A percentile compares a stretch with the other conserved stretches of the same genome.
Conservation (phyloP, 2,113 vertebrate species). For the Ailuropoda melanoleuca region DNA sequence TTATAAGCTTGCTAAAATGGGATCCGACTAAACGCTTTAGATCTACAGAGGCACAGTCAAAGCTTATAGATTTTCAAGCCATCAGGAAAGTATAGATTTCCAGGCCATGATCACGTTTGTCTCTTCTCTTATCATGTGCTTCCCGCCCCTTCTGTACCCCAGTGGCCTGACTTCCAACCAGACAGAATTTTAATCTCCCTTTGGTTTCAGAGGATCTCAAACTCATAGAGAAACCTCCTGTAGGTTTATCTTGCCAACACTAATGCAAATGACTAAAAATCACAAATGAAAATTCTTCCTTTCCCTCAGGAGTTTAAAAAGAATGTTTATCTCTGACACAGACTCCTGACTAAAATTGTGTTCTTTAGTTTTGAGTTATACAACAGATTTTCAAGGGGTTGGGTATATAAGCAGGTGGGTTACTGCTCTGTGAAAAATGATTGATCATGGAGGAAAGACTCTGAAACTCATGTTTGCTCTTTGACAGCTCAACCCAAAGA, state of each 20-base stretch:
- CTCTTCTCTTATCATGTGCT: background rate
- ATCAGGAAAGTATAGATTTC: background rate
- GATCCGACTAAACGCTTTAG: background rate
- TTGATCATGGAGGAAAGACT: background rate
- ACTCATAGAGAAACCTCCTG: constrained; percentile 19
- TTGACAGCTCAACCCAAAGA: background rate
- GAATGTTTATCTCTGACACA: constrained; percentile 28
- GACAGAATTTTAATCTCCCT: constrained; percentile 11
- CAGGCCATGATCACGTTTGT: background rate
- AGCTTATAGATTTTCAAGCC: background rate
- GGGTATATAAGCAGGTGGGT: background rate
- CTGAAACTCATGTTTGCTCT: background rate
- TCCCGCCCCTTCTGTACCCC: background rate
- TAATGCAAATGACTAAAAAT: constrained; percentile 46
- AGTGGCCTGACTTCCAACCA: background rate
- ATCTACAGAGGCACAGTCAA: background rate
- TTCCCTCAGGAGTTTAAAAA: background rate
- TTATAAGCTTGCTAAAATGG: background rate
- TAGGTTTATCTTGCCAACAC: background rate
- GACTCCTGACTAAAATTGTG: background rate
- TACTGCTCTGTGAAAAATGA: background rate
- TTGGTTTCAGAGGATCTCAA: background rate
- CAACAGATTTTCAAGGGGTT: background rate
- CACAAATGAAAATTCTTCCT: background rate
- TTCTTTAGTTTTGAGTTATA: background rate